Conservation (phyloP, 2,888 invertebrate genomes). For the Tachina grossa region DNA sequence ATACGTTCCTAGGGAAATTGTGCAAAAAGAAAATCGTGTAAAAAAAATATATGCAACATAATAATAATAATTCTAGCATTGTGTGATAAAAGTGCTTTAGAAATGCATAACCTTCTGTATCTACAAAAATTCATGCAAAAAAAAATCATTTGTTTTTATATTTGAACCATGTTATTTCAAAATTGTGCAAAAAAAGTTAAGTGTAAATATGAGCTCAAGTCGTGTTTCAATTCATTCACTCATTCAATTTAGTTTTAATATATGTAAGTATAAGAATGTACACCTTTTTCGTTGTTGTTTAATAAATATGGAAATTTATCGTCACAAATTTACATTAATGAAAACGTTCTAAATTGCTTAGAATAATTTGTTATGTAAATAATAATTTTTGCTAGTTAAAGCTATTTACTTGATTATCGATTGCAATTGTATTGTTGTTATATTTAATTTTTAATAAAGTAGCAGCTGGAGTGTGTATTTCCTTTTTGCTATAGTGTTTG, state of each 20-base stretch:
- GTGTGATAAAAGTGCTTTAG: too few relatives aligned
- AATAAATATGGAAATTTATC: slow-evolving; percentile 33
- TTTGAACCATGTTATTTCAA: too few relatives aligned
- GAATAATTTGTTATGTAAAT: slow-evolving; percentile 21
- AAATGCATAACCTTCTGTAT: too few relatives aligned
- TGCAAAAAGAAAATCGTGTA: too few relatives aligned
- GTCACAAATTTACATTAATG: background rate
- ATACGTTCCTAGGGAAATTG: too few relatives aligned
- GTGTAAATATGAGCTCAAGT: slow-evolving; percentile 5
- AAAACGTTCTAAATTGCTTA: slow-evolving; percentile 31
- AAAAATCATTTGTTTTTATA: too few relatives aligned
- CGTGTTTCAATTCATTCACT: slow-evolving; percentile 1
- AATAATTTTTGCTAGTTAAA: slow-evolving; percentile 14
- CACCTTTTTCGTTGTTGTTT: background rate
- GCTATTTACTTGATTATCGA: slow-evolving; percentile 33
- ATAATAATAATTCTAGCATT: too few relatives aligned
- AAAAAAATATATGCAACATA: too few relatives aligned
- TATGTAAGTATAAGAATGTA: too few relatives aligned
- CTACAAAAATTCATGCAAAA: too few relatives aligned
- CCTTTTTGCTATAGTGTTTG: slow-evolving; percentile 18
- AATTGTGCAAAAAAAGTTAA: too few relatives aligned
- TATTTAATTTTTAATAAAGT: slow-evolving; percentile 5
- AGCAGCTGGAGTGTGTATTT: slow-evolving; percentile 4
- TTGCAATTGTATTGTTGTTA: slow-evolving; percentile 40
- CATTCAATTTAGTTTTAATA: slow-evolving; percentile 8